phyloP scores from a whole-genome alignment of 2,888 invertebrate genomes.

The Drosophila monieri region DNA sequence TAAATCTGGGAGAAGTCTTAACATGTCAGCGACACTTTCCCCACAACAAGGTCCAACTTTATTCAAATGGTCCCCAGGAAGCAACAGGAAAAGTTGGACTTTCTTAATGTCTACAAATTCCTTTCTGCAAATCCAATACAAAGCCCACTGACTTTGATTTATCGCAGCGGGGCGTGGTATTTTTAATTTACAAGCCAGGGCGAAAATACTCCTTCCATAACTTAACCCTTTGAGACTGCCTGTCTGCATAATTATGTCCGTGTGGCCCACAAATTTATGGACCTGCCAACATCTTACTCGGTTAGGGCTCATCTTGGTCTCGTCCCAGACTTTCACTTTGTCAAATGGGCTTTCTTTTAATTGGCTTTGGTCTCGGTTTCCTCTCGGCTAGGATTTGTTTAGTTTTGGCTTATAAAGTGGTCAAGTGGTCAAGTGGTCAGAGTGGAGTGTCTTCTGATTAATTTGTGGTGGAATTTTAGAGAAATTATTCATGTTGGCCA shows the following conservation, averaged over 20 bases:
- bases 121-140: slow-evolving; percentile 70
- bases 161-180: slow-evolving; percentile 71
- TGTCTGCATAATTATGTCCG: slow-evolving; percentile 65
- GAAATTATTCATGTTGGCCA: background rate
- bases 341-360: slow-evolving; percentile 59
- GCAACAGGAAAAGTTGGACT: slow-evolving; percentile 66
- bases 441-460: slow-evolving; percentile 36
- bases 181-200: slow-evolving; percentile 71
- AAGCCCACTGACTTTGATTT: slow-evolving; percentile 77
- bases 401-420: slow-evolving; percentile 14
- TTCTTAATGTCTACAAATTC: slow-evolving; percentile 65
- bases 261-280: slow-evolving; percentile 57
- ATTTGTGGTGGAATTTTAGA: slow-evolving; percentile 30
- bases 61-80: slow-evolving; percentile 63
- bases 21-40: slow-evolving; percentile 74
- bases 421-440: slow-evolving; percentile 42
- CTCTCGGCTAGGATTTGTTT: slow-evolving; percentile 4
- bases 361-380: slow-evolving; percentile 41
- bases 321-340: slow-evolving; percentile 53
- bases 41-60: slow-evolving; percentile 56
- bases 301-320: slow-evolving; percentile 27
- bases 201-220: slow-evolving; percentile 1
- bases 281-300: slow-evolving; percentile 52
- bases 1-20: slow-evolving; percentile 72
- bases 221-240: slow-evolving; percentile 54